Conservation (phyloP, 1,140 invertebrate species). For the Brachionus manjavacas region DNA sequence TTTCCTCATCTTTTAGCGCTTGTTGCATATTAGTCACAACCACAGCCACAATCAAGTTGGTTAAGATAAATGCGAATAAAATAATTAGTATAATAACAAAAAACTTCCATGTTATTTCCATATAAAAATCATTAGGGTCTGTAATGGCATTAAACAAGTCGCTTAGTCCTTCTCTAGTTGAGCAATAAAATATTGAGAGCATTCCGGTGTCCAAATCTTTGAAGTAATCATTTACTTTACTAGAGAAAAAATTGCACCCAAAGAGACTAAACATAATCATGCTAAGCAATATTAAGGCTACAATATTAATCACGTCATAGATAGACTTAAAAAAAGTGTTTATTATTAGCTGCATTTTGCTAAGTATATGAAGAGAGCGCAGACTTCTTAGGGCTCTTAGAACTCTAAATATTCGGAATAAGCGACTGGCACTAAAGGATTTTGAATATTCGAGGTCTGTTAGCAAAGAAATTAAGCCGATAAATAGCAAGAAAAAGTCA, state of each 20-base stretch:
- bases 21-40: conserved; percentile 27
- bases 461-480: neutral
- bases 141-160: neutral
- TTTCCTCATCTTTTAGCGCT: conserved; percentile 24
- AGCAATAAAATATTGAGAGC: conserved; percentile 13
- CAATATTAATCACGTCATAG: conserved; percentile 9
- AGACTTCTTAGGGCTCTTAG: conserved; percentile 6
- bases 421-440: conserved; percentile 9
- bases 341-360: conserved; percentile 5
- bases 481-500: conserved; percentile 22
- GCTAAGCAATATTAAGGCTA: neutral
- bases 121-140: neutral
- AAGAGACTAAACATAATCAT: conserved; percentile 25
- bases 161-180: neutral
- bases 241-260: conserved; percentile 12
- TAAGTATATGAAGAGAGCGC: neutral
- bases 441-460: conserved; percentile 12
- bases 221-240: conserved; percentile 4
- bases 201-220: conserved; percentile 19
- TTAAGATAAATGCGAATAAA: conserved; percentile 19
- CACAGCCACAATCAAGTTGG: conserved; percentile 9
- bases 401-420: conserved; percentile 8
- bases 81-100: conserved; percentile 12
- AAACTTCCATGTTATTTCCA: conserved; percentile 24
- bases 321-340: conserved; percentile 29